A percentile compares a stretch with the other conserved stretches of the same genome.
Conservation (phyloP, 2,888 invertebrate species). For the Thera obeliscata region DNA sequence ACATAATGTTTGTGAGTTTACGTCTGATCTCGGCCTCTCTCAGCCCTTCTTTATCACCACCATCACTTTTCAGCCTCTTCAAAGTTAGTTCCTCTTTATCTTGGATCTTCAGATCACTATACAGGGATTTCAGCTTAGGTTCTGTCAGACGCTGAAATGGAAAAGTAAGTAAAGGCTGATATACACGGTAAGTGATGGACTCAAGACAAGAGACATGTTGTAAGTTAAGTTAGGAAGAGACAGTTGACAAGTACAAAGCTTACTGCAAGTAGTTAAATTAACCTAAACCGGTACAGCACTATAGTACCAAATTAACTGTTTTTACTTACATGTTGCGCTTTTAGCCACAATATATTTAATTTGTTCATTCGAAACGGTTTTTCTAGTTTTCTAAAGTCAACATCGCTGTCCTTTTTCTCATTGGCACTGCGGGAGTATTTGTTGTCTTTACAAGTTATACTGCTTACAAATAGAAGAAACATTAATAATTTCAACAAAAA, state of each 20-base stretch:
- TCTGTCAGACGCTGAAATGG: conserved; percentile 89
- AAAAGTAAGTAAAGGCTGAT: neutral
- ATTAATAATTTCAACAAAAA: conserved; percentile 11
- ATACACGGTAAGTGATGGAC: too few species aligned
- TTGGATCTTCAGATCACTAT: conserved; percentile 94
- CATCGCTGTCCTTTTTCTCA: conserved; percentile 66
- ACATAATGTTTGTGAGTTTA: conserved; percentile 92
- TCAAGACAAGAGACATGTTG: too few species aligned
- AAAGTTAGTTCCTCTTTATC: conserved; percentile 95
- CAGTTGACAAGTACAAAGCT: too few species aligned
- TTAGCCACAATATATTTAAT: conserved; percentile 94
- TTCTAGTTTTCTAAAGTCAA: conserved; percentile 88
- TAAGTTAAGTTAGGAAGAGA: too few species aligned
- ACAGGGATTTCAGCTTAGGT: conserved; percentile 92
- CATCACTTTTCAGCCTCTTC: conserved; percentile 92
- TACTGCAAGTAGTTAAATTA: too few species aligned
- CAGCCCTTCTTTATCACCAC: conserved; percentile 93
- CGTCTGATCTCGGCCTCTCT: conserved; percentile 92
- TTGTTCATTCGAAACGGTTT: conserved; percentile 96
- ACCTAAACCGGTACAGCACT: too few species aligned
- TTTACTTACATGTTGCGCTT: conserved; percentile 91
- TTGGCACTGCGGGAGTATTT: conserved; percentile 88
- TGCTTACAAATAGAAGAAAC: conserved; percentile 42
- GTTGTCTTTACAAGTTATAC: conserved; percentile 71
- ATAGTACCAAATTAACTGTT: too few species aligned